A percentile compares a stretch with the other conserved stretches of the same genome.
Evolutionary conservation across 23 tunicate species (phyloP).

Genomic region (Ascidia mentula): DNA sequence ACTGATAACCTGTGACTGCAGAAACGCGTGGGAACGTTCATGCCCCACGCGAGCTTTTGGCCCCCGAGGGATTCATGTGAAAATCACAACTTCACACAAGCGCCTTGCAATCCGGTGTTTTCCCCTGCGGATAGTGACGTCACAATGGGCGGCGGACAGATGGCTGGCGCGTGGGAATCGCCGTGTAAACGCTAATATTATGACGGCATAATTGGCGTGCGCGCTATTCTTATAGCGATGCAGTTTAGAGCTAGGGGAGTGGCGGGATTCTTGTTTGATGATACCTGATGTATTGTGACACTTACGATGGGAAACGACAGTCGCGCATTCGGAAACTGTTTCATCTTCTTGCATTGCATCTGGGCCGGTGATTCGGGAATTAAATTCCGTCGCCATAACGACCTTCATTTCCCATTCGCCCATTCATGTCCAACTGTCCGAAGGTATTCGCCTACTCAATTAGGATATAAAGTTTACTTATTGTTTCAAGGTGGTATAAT

Average conservation of each 20-base stretch:
- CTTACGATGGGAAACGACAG: neutral
- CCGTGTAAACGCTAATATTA: neutral
- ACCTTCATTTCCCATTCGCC: too few species aligned
- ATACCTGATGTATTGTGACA: neutral
- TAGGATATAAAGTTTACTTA: too few species aligned
- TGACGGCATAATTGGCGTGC: neutral
- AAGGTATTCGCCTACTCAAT: too few species aligned
- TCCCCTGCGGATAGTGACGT: slow-evolving; percentile 6
- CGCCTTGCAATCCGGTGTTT: slow-evolving; percentile 13
- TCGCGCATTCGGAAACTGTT: slow-evolving; percentile 7
- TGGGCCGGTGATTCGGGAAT: too few species aligned
- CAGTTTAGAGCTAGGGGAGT: neutral
- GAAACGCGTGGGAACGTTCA: neutral
- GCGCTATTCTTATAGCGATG: neutral
- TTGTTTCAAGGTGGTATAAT: too few species aligned
- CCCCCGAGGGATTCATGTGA: neutral
- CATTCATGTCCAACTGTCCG: too few species aligned
- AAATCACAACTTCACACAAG: slow-evolving; percentile 8
- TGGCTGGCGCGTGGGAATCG: slow-evolving; percentile 8
- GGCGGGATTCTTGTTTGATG: neutral
- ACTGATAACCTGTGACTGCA: neutral
- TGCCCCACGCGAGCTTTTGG: neutral
- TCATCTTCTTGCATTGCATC: neutral
- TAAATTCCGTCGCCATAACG: too few species aligned
- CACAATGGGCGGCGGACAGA: slow-evolving; percentile 6